These are phyloP conservation scores for Natrix natrix DNA, from an alignment of 2,797 vertebrate species.

Conservation along the genomic window DNA sequence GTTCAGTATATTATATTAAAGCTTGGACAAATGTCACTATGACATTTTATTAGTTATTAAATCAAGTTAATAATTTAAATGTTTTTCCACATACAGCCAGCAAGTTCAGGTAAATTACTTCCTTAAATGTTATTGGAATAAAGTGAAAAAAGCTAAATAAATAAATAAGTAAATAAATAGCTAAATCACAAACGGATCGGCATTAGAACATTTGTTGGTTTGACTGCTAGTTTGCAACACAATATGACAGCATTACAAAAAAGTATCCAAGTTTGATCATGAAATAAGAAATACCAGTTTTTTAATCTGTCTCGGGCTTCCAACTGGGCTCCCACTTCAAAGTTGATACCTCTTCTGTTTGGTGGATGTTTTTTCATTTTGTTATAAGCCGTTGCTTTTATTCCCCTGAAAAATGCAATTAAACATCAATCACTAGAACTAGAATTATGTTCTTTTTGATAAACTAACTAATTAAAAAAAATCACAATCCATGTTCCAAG, in stretches of 20 bases:
- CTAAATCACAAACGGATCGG: not conserved
- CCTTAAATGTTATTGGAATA: not conserved
- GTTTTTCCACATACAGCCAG: not conserved
- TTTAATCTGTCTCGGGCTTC: constrained; percentile 95
- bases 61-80: not conserved
- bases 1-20: not conserved
- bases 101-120: not conserved
- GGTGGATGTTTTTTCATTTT: constrained; percentile 97
- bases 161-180: not conserved
- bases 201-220: not conserved
- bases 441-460: constrained; percentile 50
- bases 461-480: constrained; percentile 30
- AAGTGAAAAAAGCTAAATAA: not conserved
- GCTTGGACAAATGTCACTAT: not conserved
- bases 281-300: constrained; percentile 84
- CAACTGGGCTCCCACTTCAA: constrained; percentile 93
- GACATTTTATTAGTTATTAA: not conserved
- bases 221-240: constrained; percentile 22
- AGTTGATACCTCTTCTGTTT: constrained; percentile 90
- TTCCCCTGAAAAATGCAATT: constrained; percentile 78
- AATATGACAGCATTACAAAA: constrained; percentile 27
- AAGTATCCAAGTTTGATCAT: constrained; percentile 44
- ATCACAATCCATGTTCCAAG: constrained; percentile 10
- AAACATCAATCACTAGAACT: constrained; percentile 68
- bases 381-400: constrained; percentile 75